Evolutionary conservation across 1,140 invertebrate genomes (phyloP).

Genomic region (Penaeus vannamei): DNA sequence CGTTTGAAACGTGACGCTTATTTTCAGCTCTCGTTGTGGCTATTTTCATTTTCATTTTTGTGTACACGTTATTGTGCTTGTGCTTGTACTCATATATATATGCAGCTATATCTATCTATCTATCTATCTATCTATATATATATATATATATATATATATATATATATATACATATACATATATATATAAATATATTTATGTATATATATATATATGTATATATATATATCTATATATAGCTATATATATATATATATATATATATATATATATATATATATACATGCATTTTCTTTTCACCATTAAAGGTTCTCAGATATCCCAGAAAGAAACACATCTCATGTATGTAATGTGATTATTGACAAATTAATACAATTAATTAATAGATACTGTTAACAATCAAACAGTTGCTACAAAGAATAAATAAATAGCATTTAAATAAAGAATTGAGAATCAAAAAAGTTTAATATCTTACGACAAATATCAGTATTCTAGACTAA

Average conservation of each 20-base stretch:
- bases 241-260: constrained; percentile 19
- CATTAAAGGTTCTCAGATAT: neutral
- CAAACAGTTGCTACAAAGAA: constrained; percentile 2
- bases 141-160: neutral
- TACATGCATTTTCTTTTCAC: neutral
- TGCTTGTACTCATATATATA: constrained; percentile 2
- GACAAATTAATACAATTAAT: constrained; percentile 29
- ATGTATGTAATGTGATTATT: constrained; percentile 24
- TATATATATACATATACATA: neutral
- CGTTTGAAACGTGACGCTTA: too few species aligned
- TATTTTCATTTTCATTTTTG: neutral
- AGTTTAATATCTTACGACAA: constrained; percentile 17
- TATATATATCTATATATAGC: constrained; percentile 29
- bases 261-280: too few species aligned
- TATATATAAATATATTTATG: neutral
- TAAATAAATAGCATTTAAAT: constrained; percentile 2
- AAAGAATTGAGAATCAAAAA: neutral
- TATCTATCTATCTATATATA: constrained; percentile 9
- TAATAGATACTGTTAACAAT: neutral
- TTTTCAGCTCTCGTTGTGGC: too few species aligned
- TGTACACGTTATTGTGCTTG: neutral
- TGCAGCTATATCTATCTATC: constrained; percentile 23
- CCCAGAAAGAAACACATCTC: neutral
- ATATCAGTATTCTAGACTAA: constrained; percentile 41
- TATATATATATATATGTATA: constrained; percentile 32